phyloP scores from a whole-genome alignment of 2,888 invertebrate species.

The Dolichomitus sp. region DNA sequence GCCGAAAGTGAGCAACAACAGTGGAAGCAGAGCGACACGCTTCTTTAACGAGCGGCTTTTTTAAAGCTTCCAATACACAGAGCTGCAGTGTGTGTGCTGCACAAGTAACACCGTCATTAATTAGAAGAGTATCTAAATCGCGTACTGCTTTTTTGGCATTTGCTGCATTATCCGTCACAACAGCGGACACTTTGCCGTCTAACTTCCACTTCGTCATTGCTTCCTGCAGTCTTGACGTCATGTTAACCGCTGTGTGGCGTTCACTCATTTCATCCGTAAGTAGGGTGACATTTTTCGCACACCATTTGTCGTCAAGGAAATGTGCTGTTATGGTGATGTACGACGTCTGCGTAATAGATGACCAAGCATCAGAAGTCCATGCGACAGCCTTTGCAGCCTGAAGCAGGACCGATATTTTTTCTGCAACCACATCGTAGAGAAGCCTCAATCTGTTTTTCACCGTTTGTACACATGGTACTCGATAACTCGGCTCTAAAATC shows the following conservation, averaged over 20 bases:
- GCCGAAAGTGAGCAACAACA: slow-evolving; percentile 55
- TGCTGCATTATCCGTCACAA: slow-evolving; percentile 49
- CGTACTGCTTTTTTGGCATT: slow-evolving; percentile 47
- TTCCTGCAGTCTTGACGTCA: slow-evolving; percentile 29
- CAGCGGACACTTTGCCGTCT: slow-evolving; percentile 29
- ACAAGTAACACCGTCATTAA: slow-evolving; percentile 5
- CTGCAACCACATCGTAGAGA: neutral
- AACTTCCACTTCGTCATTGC: slow-evolving; percentile 42
- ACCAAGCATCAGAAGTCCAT: slow-evolving; percentile 56
- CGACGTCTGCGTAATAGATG: slow-evolving; percentile 40
- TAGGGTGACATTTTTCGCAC: slow-evolving; percentile 12
- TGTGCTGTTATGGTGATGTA: slow-evolving; percentile 51
- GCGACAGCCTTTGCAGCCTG: neutral
- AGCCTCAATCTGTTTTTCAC: slow-evolving; percentile 16
- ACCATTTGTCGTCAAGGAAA: slow-evolving; percentile 37
- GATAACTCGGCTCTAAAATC: slow-evolving; percentile 27
- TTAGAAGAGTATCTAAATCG: slow-evolving; percentile 9
- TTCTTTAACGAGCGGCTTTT: too few relatives aligned
- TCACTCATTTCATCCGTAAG: slow-evolving; percentile 46
- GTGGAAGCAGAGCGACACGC: slow-evolving; percentile 4
- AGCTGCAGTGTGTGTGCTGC: too few relatives aligned
- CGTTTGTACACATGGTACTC: slow-evolving; percentile 10
- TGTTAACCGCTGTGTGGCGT: slow-evolving; percentile 50
- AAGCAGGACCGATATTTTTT: slow-evolving; percentile 25
- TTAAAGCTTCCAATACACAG: too few relatives aligned